Percentiles rank a stretch among this genome's conserved stretches.
Conservation (phyloP, 1,140 invertebrate genomes). For the Aphelenchoides besseyi region DNA sequence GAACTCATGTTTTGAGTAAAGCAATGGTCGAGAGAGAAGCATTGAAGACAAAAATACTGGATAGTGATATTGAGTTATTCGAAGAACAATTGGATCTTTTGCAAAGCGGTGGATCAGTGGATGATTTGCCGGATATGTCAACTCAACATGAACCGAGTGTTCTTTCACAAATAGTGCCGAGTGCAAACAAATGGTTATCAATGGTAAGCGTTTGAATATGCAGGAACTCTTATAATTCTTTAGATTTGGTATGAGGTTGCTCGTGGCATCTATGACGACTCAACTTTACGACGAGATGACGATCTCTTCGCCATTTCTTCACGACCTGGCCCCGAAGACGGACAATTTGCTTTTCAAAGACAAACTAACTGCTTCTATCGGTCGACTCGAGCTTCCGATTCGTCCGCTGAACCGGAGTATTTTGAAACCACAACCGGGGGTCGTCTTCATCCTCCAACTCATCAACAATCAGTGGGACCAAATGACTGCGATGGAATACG, state of each 20-base stretch:
- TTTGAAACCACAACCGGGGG: neutral
- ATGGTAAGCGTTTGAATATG: neutral
- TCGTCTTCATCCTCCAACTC: neutral
- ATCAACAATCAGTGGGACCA: too few species aligned
- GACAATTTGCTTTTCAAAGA: conserved; percentile 16
- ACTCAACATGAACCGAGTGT: neutral
- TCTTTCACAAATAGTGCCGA: neutral
- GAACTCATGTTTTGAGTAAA: conserved; percentile 15
- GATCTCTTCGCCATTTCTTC: neutral
- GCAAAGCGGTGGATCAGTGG: neutral
- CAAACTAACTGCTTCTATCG: conserved; percentile 7
- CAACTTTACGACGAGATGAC: neutral
- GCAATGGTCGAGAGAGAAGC: conserved; percentile 2
- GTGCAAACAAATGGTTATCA: neutral
- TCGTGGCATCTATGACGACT: neutral
- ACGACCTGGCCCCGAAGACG: conserved; percentile 15
- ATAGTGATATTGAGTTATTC: neutral
- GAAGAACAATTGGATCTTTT: conserved; percentile 9
- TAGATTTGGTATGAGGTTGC: conserved; percentile 17
- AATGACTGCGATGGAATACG: too few species aligned
- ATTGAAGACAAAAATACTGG: conserved; percentile 8
- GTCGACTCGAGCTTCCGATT: neutral
- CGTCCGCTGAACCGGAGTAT: too few species aligned
- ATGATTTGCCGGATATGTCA: neutral
- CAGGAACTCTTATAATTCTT: neutral